phyloP scores from a whole-genome alignment of 2,113 vertebrate genomes.

The Stegostoma tigrinum region DNA sequence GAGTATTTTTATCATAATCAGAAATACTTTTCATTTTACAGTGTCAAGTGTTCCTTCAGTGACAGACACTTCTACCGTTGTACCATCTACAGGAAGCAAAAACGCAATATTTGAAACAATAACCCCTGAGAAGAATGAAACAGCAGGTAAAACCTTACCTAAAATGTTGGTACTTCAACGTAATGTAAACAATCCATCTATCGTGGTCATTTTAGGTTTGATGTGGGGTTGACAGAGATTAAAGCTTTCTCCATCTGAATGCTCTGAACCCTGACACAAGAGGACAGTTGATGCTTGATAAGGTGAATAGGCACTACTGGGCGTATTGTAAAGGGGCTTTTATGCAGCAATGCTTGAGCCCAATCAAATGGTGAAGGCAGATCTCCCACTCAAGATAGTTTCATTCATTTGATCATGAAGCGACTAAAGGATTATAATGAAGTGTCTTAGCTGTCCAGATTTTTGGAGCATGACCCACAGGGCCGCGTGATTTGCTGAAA shows the following conservation, averaged over 20 bases:
- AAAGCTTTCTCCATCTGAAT: not conserved
- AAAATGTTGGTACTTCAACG: not conserved
- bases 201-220: not conserved
- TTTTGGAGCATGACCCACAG: no score
- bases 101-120: not conserved
- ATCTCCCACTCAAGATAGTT: no score
- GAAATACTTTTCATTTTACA: not conserved
- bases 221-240: not conserved
- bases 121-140: not conserved
- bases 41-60: not conserved
- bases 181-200: not conserved
- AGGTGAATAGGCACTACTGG: not conserved
- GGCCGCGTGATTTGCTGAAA: no score
- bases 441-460: no score
- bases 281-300: not conserved
- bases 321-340: no score
- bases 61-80: not conserved
- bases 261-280: not conserved
- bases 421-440: no score
- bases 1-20: not conserved
- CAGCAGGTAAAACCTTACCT: not conserved
- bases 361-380: no score
- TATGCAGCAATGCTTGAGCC: no score
- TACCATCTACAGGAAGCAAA: not conserved
- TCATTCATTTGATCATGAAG: no score